These are phyloP conservation scores for Percopsis transmontana DNA, from an alignment of 2,113 vertebrate genomes.

Conservation along the genomic window DNA sequence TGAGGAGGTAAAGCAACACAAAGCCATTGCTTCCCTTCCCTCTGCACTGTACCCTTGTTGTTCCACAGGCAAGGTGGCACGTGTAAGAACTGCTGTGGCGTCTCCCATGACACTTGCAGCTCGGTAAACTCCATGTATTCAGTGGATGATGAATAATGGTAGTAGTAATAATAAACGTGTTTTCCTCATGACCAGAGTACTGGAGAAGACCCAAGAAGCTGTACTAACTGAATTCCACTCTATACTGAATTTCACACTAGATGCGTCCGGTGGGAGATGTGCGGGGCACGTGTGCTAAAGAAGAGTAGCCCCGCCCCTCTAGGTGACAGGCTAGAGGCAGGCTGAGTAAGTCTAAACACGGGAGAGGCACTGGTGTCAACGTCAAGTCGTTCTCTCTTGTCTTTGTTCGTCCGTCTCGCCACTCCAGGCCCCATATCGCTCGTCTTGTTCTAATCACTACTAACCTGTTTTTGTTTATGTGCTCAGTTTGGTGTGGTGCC, in stretches of 20 bases:
- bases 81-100: no score
- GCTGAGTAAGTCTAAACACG: slow-evolving; percentile 87
- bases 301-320: slow-evolving; percentile 88
- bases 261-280: slow-evolving; percentile 97
- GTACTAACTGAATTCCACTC: slow-evolving; percentile 21
- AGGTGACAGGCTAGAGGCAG: slow-evolving; percentile 86
- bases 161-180: neutral
- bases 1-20: slow-evolving; percentile 95
- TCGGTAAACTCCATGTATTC: neutral
- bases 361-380: slow-evolving; percentile 63
- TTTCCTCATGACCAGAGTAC: neutral
- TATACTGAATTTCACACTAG: slow-evolving; percentile 82
- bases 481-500: neutral
- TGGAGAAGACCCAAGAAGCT: neutral
- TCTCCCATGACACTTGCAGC: no score
- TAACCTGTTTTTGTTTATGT: neutral
- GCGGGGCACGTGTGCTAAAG: slow-evolving; percentile 93
- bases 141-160: neutral
- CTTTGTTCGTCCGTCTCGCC: neutral
- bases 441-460: neutral
- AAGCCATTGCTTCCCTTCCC: no score
- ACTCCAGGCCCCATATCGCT: no score
- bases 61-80: no score
- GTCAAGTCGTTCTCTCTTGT: slow-evolving; percentile 38
- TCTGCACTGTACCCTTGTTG: no score